Conservation (phyloP, 2,113 vertebrate genomes). For the Brevimyrus niger region DNA sequence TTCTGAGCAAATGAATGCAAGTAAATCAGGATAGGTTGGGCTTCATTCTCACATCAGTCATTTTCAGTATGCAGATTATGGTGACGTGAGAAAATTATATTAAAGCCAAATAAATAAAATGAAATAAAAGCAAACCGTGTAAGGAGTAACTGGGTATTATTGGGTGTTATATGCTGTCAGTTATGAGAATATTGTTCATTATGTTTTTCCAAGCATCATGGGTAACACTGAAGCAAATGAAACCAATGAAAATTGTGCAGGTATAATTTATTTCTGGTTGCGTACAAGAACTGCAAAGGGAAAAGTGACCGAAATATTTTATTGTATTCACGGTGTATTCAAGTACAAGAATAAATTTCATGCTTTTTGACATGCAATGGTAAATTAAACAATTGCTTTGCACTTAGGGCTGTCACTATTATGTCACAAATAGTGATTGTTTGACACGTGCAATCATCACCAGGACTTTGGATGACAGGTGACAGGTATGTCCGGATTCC, state of each 20-base stretch:
- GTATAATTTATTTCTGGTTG: neutral
- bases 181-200: neutral
- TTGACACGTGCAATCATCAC: no score
- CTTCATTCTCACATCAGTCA: neutral
- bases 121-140: neutral
- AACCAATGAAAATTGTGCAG: neutral
- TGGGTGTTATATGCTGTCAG: neutral
- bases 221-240: neutral
- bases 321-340: neutral
- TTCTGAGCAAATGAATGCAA: neutral
- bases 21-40: neutral
- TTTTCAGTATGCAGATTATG: neutral
- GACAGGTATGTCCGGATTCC: no score
- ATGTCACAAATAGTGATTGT: no score
- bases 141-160: neutral
- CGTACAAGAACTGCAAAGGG: neutral
- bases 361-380: neutral
- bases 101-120: neutral
- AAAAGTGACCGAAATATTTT: neutral
- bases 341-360: neutral
- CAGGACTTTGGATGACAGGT: no score
- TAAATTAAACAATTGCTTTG: neutral
- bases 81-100: no score
- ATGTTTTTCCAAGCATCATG: neutral
- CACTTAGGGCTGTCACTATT: no score